Evolutionary conservation across 2,113 vertebrate species (phyloP), one percentile per base, ranked within the genome.

Genomic region (Ammodytes dubius): DNA sequence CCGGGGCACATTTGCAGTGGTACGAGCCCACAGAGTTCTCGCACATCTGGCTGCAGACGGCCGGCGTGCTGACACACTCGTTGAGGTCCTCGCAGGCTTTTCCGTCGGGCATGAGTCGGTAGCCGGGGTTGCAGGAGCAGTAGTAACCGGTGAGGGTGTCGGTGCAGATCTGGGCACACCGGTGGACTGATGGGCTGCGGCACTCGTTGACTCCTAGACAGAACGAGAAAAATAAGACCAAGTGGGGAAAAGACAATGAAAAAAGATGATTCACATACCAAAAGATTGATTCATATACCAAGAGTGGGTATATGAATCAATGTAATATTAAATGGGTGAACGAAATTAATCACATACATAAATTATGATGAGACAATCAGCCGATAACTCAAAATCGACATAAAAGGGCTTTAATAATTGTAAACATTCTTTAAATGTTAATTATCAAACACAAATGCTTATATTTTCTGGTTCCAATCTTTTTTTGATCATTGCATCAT

Each of bases 11-110:
- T 88, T 89, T 94, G 77, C 94, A 95, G 91, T 87, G 67, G 69
- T 83, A 94, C 0, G 94, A 95, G 77, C 94, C 94, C 0, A 75
- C 69, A 0, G 65, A 27, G 80, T 94, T 94, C 74, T 93, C 90
- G 17, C 94, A 95, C 76, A 94, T 87, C 90, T 95, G 94, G 81
- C 94, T 94, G 87, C 94, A 95, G 65, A 93, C 86, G 0, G 84
- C 65, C 0, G 93, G 94, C 4, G 90, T 92, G 79, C 77, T 90
- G 3, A 70, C 6, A 73, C 94, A 95, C 82, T 94, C 94, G 46
- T 94, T 53, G 5, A 94, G 4, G 80, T 94, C 94, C 77, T 90
- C 91, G 17, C 94, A 95, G 57, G 94, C 94, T 86, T 94, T 94
- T 71, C 92, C 93, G 17, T 94, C 91, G 0, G 93, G 89, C 94